Evolutionary conservation across 2,888 invertebrate genomes (phyloP).

Genomic region (Drosophila tanythrix): DNA sequence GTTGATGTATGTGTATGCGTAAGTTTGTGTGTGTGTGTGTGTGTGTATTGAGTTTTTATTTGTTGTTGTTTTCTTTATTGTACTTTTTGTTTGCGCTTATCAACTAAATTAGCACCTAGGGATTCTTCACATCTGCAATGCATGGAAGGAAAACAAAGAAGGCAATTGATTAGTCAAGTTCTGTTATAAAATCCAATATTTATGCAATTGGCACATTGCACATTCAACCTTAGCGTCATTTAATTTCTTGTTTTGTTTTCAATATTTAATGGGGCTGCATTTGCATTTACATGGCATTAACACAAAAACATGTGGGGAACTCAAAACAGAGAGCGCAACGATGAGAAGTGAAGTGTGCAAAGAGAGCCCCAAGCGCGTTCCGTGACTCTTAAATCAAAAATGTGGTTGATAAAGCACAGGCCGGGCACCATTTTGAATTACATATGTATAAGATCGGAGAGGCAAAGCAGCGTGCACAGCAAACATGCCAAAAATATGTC

Average conservation of each 20-base stretch:
- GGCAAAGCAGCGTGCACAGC: slow-evolving; percentile 10
- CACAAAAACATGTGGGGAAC: slow-evolving; percentile 8
- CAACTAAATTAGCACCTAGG: slow-evolving; percentile 85
- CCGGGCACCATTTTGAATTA: slow-evolving; percentile 43
- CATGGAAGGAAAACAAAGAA: slow-evolving; percentile 8
- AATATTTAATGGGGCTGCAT: slow-evolving; percentile 11
- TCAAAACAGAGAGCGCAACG: neutral
- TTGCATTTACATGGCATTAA: slow-evolving; percentile 44
- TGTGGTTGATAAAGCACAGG: slow-evolving; percentile 20
- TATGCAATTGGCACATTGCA: slow-evolving; percentile 72
- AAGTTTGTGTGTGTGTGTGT: slow-evolving; percentile 1
- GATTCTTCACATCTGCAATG: slow-evolving; percentile 84
- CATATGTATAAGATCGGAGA: slow-evolving; percentile 34
- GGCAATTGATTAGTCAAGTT: slow-evolving; percentile 44
- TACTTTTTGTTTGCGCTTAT: slow-evolving; percentile 80
- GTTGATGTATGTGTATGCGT: neutral
- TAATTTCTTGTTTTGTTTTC: slow-evolving; percentile 26
- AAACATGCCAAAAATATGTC: slow-evolving; percentile 63
- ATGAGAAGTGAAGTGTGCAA: neutral
- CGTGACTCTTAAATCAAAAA: slow-evolving; percentile 6
- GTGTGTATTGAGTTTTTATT: slow-evolving; percentile 8
- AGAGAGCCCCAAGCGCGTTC: neutral
- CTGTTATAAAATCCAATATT: slow-evolving; percentile 31
- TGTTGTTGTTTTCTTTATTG: slow-evolving; percentile 56
- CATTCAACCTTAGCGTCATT: slow-evolving; percentile 63